Base-by-base conservation (phyloP, 2,113 vertebrate species). In the Grus americana region DNA sequence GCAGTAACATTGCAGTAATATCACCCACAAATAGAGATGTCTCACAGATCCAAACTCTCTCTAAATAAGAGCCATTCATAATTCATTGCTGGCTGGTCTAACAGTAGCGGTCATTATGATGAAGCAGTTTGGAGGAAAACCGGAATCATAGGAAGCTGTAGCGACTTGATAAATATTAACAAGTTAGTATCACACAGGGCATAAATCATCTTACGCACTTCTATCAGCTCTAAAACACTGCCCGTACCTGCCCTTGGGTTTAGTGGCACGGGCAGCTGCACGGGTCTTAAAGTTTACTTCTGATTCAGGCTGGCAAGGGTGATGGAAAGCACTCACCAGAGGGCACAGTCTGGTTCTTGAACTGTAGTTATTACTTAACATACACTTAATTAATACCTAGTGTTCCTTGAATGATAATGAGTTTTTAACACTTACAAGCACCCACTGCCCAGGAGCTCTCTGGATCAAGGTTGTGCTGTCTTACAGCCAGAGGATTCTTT, bases 241-340 rank as follows among this genome's bases (percentile, higher is more conserved):
- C 29, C 63, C 47, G 20, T 66, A 46, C 15, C 63, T 83, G 42
- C n/a, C 82, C 46, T 94, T 88, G 83, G n/a, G 40, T 80, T 63
- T 27, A 71, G 30, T 1, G 3, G 32, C 66, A 27, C 0, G 3
- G 29, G 61, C 46, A 57, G n/a, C 44, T 62, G 19, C 0, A 3
- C 0, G 0, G 11, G 34, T 70, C 68, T 81, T 79, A 47, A 66
- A 79, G 30, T 92, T 61, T 74, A 14, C 26, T 83, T 55, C 47
- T 87, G 76, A 88, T 93, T 91, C 71, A 80, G 40, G 26, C 32
- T 88, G 78, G 52, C 71, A 90, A 83, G 50, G 59, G 34, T 94
- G 92, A 92, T 88, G 72, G 59, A 86, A 94, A 90, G n/a, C 67
- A 86, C 38, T 86, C 67, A 74, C 23, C 36, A 78, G 81, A 92